Percentiles rank a stretch among this genome's conserved stretches.
phyloP scores from a whole-genome alignment of 2,888 invertebrate genomes.

The Phania funesta region DNA sequence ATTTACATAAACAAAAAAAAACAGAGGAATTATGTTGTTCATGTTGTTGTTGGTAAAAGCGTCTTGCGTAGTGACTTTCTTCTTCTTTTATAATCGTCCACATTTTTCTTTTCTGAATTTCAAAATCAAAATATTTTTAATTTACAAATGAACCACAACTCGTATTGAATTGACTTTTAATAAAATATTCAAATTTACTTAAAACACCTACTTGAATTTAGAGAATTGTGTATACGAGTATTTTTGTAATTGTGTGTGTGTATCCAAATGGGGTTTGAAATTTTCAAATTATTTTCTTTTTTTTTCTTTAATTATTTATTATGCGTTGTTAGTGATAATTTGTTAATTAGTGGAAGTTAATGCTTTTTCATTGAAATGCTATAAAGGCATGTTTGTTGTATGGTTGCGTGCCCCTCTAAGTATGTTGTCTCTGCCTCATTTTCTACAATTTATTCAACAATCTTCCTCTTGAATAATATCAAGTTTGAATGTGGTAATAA shows the following conservation, averaged over 20 bases:
- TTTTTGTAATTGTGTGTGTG: not conserved
- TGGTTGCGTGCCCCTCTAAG: not conserved
- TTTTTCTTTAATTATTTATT: not conserved
- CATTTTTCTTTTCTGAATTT: conserved; percentile 3
- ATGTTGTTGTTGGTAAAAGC: not conserved
- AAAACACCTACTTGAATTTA: not conserved
- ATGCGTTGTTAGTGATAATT: too few relatives aligned
- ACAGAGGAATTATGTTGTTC: too few relatives aligned
- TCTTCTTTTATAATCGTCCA: not conserved
- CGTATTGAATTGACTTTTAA: too few relatives aligned
- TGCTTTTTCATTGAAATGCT: conserved; percentile 5
- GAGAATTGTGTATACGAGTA: not conserved
- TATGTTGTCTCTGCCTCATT: not conserved
- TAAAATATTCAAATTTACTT: not conserved
- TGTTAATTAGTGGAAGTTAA: not conserved
- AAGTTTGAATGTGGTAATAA: conserved; percentile 46
- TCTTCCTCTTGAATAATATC: conserved; percentile 53
- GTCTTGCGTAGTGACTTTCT: not conserved
- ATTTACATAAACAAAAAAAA: too few relatives aligned
- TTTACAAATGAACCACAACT: not conserved
- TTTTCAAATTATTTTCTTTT: not conserved
- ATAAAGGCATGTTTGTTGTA: not conserved
- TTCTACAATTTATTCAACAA: not conserved
- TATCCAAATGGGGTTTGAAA: not conserved
- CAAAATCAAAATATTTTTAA: not conserved